Evolutionary conservation across 2,113 vertebrate species (phyloP).

Genomic region (Nanorana parkeri): DNA sequence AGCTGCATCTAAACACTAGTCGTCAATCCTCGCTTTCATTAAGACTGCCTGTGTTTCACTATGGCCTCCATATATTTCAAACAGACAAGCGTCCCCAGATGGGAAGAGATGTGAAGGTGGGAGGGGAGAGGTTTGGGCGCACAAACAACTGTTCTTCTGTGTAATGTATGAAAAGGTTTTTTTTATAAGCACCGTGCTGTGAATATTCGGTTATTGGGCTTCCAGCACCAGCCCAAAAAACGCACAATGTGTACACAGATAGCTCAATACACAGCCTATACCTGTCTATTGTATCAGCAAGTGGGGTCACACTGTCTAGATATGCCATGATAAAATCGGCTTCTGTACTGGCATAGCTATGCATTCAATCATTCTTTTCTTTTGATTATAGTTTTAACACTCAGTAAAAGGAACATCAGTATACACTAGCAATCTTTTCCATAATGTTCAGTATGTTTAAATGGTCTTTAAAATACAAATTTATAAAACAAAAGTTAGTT

Average conservation of each 20-base stretch:
- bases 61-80: constrained; percentile 46
- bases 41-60: constrained; percentile 46
- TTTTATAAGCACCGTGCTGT: constrained; percentile 60
- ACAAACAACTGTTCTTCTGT: constrained; percentile 67
- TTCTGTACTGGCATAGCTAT: not conserved
- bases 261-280: constrained; percentile 35
- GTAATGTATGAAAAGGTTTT: constrained; percentile 62
- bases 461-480: too few relatives aligned
- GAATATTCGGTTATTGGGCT: constrained; percentile 53
- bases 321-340: constrained; percentile 10
- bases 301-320: constrained; percentile 37
- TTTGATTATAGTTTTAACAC: too few relatives aligned
- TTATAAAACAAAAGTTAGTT: too few relatives aligned
- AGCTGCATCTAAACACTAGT: constrained; percentile 50
- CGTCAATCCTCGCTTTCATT: constrained; percentile 60
- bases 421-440: too few relatives aligned
- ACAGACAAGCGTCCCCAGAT: constrained; percentile 45
- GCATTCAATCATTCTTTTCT: too few relatives aligned
- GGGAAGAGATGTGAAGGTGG: constrained; percentile 49
- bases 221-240: constrained; percentile 26
- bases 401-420: too few relatives aligned
- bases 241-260: constrained; percentile 47
- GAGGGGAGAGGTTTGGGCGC: constrained; percentile 58
- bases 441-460: too few relatives aligned
- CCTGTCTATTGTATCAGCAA: constrained; percentile 56